Percentiles rank a stretch among this genome's conserved stretches.
Evolutionary conservation across 2,888 invertebrate species (phyloP).

Genomic region (Mesodorylaimus sp.): DNA sequence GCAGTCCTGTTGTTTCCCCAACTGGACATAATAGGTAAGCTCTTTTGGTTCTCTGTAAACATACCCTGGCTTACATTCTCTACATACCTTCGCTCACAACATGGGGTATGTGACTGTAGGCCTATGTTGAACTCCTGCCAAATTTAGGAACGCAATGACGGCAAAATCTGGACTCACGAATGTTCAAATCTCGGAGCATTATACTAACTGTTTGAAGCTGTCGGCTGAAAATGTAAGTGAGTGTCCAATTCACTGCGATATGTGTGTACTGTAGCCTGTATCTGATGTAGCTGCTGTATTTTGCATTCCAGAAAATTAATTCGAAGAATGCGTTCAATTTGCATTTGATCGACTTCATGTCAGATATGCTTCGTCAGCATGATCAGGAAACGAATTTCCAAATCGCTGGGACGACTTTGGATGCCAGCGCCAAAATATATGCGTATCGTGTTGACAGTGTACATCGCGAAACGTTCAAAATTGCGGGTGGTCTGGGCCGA

Average conservation of each 20-base stretch:
- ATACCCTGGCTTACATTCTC: no score
- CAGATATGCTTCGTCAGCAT: constrained; percentile 48
- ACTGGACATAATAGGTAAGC: no score
- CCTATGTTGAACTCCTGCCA: no score
- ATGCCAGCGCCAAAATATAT: constrained; percentile 72
- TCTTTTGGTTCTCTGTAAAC: no score
- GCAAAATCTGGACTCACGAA: constrained; percentile 38
- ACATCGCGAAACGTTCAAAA: constrained; percentile 57
- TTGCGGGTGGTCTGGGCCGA: constrained; percentile 47
- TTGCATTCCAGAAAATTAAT: constrained; percentile 56
- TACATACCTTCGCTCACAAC: no score
- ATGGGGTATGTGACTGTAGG: no score
- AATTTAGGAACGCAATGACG: constrained; percentile 13
- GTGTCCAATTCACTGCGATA: background rate
- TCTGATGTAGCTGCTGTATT: constrained; percentile 8
- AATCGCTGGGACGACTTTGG: constrained; percentile 64
- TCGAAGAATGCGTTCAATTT: constrained; percentile 71
- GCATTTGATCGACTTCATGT: constrained; percentile 65
- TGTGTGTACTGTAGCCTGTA: background rate
- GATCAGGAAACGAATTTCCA: constrained; percentile 48
- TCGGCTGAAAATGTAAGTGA: constrained; percentile 54
- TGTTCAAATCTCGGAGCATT: constrained; percentile 42
- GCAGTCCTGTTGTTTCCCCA: no score
- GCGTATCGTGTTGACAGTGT: constrained; percentile 66
- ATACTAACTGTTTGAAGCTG: constrained; percentile 55